Conservation (phyloP, 2,797 vertebrate genomes). For the Poecilia picta region DNA sequence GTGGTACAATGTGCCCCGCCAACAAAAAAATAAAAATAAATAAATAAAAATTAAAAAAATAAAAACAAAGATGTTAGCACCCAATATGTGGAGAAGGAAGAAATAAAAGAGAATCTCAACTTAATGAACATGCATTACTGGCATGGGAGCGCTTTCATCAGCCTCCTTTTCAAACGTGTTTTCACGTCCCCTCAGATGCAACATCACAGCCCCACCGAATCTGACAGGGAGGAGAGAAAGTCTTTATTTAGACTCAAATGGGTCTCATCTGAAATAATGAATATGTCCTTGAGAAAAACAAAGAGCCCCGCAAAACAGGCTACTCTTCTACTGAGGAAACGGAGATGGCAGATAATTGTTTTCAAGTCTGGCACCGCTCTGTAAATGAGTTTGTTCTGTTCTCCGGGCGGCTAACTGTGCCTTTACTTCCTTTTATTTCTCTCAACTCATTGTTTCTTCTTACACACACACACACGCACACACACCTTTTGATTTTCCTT, state of each 20-base stretch:
- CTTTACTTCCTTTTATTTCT: slow-evolving; percentile 73
- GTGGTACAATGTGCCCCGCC: neutral
- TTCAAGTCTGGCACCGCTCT: slow-evolving; percentile 80
- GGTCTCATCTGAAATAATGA: slow-evolving; percentile 87
- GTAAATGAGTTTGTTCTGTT: slow-evolving; percentile 84
- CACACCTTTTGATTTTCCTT: slow-evolving; percentile 46
- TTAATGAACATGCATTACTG: slow-evolving; percentile 78
- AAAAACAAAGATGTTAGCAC: slow-evolving; percentile 60
- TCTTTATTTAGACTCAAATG: slow-evolving; percentile 84
- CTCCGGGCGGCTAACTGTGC: slow-evolving; percentile 65
- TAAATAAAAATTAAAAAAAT: neutral
- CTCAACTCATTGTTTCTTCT: slow-evolving; percentile 39
- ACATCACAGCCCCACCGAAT: slow-evolving; percentile 81
- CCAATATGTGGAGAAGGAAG: slow-evolving; percentile 55
- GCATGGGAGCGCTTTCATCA: slow-evolving; percentile 76
- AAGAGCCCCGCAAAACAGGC: slow-evolving; percentile 77
- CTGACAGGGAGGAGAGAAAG: slow-evolving; percentile 75
- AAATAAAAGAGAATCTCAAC: slow-evolving; percentile 73
- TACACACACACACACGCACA: slow-evolving; percentile 39
- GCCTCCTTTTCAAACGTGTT: slow-evolving; percentile 76
- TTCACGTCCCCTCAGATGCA: slow-evolving; percentile 76
- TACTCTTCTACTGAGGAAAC: slow-evolving; percentile 70
- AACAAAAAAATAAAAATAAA: slow-evolving; percentile 4
- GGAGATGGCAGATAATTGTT: slow-evolving; percentile 84
- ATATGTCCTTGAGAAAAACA: slow-evolving; percentile 88